Conservation (phyloP, 2,113 vertebrate species). For the Tauraco erythrolophus region DNA sequence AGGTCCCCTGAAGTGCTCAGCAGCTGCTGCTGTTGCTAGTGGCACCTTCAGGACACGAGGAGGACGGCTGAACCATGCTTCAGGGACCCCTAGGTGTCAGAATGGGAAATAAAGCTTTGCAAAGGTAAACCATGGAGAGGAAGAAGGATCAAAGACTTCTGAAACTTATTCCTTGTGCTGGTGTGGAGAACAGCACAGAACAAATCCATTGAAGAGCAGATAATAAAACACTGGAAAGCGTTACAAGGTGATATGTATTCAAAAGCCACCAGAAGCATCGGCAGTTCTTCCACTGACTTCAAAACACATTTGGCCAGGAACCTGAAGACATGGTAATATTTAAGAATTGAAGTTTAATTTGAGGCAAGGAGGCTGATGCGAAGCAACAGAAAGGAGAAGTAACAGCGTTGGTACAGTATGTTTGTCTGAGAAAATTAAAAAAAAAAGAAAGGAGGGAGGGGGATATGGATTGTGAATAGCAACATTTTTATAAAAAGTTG, state of each 20-base stretch:
- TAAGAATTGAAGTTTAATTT: neutral
- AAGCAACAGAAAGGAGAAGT: neutral
- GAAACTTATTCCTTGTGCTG: rapidly evolving
- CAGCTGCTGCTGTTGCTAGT: neutral
- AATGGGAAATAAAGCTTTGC: neutral
- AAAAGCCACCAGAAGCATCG: neutral
- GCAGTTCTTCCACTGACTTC: neutral
- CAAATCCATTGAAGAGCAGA: neutral
- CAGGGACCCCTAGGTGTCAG: neutral
- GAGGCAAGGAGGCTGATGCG: neutral
- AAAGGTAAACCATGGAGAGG: neutral
- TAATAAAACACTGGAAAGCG: neutral
- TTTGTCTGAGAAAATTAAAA: neutral
- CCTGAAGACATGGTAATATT: neutral
- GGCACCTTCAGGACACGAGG: neutral
- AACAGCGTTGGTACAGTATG: neutral
- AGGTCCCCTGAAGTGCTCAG: rapidly evolving
- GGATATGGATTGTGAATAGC: neutral
- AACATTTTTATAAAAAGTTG: neutral
- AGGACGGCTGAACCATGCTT: neutral
- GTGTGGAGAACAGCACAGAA: neutral
- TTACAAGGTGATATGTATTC: neutral
- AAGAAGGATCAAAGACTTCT: neutral
- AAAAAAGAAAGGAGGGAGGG: neutral
- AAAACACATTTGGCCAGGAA: neutral